Percentiles rank a stretch among this genome's conserved stretches.
Conservation (phyloP, 1,140 invertebrate species). For the Daktulosphaira vitifoliae region DNA sequence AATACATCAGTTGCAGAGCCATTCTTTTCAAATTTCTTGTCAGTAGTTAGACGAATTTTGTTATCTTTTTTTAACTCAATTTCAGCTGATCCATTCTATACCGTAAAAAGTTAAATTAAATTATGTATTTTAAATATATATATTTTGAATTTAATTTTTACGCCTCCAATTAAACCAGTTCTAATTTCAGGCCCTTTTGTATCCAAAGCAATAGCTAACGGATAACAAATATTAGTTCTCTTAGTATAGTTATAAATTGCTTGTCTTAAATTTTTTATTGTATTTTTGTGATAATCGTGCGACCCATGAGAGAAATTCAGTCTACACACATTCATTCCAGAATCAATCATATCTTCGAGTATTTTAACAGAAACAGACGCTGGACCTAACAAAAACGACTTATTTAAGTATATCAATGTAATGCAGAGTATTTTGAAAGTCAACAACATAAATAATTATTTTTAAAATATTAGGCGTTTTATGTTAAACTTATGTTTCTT, state of each 20-base stretch:
- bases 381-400: too few species aligned
- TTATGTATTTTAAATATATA: neutral
- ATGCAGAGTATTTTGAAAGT: too few species aligned
- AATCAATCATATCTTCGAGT: constrained; percentile 92
- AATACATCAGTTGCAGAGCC: constrained; percentile 68
- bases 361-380: constrained; percentile 73
- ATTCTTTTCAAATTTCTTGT: constrained; percentile 70
- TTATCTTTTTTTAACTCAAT: constrained; percentile 81
- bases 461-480: too few species aligned
- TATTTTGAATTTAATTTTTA: constrained; percentile 45
- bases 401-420: too few species aligned
- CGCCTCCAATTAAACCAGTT: constrained; percentile 86
- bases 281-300: constrained; percentile 88
- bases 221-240: constrained; percentile 63
- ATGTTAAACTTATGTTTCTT: too few species aligned
- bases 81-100: constrained; percentile 77
- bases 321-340: constrained; percentile 97
- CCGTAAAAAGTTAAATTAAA: neutral
- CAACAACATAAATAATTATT: too few species aligned
- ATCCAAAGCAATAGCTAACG: constrained; percentile 88
- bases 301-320: constrained; percentile 98
- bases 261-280: constrained; percentile 77
- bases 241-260: constrained; percentile 72
- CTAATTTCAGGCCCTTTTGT: constrained; percentile 97
- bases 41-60: constrained; percentile 79